Evolutionary conservation across 2,888 invertebrate species (phyloP), one percentile per base, ranked within the genome.

Genomic region (Luffia ferchaultella): DNA sequence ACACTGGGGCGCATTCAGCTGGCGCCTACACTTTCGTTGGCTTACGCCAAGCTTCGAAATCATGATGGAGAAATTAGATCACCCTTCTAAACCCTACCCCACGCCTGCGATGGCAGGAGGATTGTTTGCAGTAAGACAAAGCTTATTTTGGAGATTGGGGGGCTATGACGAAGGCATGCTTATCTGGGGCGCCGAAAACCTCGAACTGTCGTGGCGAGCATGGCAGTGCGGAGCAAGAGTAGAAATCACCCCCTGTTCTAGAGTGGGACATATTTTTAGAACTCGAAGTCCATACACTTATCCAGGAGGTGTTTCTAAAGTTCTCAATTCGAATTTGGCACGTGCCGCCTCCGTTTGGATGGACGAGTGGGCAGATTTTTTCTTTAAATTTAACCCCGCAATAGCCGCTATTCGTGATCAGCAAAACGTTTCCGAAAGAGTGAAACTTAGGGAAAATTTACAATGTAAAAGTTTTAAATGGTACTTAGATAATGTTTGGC

Each of bases 131-230:
- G 95, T 97, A 54, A 89, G 94, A 58, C 89, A 89, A 59, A 87
- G 90, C 48, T 93, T 94, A 59, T 97, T 97, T 67, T 95, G 93
- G 79, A 89, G 95, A 56, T 76, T 95, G 16, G 97, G 97, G 0
- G 86, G 87, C 5, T 90, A 91, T 58, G 90, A 90, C 57, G 87
- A 89, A 60, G 84, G 86, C 15, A 90, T 90, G 90, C 88, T 90
- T 60, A 96, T 98, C 54, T 99, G 98, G 98, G 98, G 99, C 2
- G 98, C 97, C 0, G 98, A 99, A 74, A 99, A 99, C 74, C 86
- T 99, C 40, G 98, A 99, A 76, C 86, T 99, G 70, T 98, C 98
- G 0, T 97, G 98, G 76, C 88, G 98, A 57, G 94, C 95, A 0
- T 97, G 97, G 97, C 95, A 96, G 67, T 97, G 97, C 62, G 97